phyloP scores from a whole-genome alignment of 2,113 vertebrate species.

The Oryctolagus cuniculus region mOryCun1.1 NC_091440.1:106807001-106807500 shows the following conservation, averaged over 20 bases:
- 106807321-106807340: not conserved
- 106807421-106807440: not conserved
- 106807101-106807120: not conserved
- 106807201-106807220: not conserved
- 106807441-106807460: not conserved
- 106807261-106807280: not conserved
- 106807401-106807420: not conserved
- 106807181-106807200: not conserved
- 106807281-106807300: not conserved
- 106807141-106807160: not conserved
- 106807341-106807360: not conserved
- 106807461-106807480: not conserved
- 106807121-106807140: not conserved
- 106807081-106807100: conserved; percentile 42
- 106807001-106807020: conserved; percentile 74
- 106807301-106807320: not conserved
- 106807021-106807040: conserved; percentile 48
- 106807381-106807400: not conserved
- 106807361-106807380: not conserved
- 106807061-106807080: not conserved
- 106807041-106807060: conserved; percentile 56
- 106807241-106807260: not conserved
- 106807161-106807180: not conserved
- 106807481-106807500: not conserved
- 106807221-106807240: not conserved